Conservation (phyloP, 2,888 invertebrate species). For the Andrena chrysosceles region DNA sequence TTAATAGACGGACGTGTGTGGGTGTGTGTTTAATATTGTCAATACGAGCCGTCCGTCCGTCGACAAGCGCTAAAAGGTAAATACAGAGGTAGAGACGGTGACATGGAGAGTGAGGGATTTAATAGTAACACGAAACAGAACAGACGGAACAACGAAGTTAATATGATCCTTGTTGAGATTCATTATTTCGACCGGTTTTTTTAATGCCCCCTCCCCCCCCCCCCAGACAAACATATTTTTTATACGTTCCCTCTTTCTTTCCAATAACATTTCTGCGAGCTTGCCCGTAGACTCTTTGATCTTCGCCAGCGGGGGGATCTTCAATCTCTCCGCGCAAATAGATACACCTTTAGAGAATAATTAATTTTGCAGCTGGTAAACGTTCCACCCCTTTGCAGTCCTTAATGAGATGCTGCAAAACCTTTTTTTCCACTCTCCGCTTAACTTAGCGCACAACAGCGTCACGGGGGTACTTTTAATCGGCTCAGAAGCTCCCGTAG, state of each 20-base stretch:
- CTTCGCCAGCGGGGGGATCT: not conserved
- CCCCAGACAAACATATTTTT: not conserved
- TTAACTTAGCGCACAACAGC: slow-evolving; percentile 1
- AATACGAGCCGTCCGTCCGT: slow-evolving; percentile 3
- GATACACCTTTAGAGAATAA: slow-evolving; percentile 51
- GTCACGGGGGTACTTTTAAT: not conserved
- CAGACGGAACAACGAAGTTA: not conserved
- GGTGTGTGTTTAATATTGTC: not conserved
- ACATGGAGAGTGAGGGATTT: not conserved
- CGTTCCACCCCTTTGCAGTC: slow-evolving; percentile 39
- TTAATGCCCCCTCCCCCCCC: not conserved
- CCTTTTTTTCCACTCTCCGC: not conserved
- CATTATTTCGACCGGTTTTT: not conserved
- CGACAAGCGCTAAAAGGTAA: not conserved
- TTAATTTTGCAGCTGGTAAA: slow-evolving; percentile 51
- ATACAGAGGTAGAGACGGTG: not conserved
- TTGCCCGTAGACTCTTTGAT: slow-evolving; percentile 40
- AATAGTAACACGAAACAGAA: not conserved
- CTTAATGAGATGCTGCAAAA: slow-evolving; percentile 45
- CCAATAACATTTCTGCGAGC: slow-evolving; percentile 33
- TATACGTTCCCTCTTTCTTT: not conserved
- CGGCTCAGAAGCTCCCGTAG: not conserved
- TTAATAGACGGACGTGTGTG: slow-evolving; percentile 14
- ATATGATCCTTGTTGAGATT: not conserved
- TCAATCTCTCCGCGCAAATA: slow-evolving; percentile 43